Conservation (phyloP, 2,113 vertebrate genomes). For the Paralichthys olivaceus region DNA sequence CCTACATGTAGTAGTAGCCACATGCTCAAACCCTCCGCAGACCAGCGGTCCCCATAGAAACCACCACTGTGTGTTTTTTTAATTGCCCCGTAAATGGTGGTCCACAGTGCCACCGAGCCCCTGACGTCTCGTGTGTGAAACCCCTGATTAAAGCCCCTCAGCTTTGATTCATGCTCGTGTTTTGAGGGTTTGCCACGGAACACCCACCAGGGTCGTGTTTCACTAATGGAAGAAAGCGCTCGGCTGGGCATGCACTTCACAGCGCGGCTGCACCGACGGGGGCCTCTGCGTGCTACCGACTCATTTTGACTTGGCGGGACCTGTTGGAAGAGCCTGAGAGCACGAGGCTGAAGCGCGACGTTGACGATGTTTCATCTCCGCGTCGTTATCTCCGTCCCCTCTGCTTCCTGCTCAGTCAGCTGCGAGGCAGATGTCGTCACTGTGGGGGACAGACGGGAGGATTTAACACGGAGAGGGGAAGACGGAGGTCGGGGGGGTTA, state of each 20-base stretch:
- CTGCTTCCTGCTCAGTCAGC: neutral
- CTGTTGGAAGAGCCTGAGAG: neutral
- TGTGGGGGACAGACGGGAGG: constrained; percentile 11
- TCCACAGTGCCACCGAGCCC: constrained; percentile 34
- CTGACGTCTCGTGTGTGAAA: constrained; percentile 38
- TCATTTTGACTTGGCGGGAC: constrained; percentile 33
- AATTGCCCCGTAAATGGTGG: constrained; percentile 46
- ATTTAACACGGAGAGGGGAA: constrained; percentile 22
- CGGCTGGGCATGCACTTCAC: constrained; percentile 52
- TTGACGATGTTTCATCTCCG: neutral
- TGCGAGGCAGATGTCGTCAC: neutral
- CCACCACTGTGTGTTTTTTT: constrained; percentile 28
- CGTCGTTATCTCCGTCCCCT: neutral
- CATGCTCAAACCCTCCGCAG: constrained; percentile 7
- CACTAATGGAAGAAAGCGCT: constrained; percentile 60
- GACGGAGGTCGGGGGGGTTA: too few relatives aligned
- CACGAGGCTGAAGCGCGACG: neutral
- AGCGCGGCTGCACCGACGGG: constrained; percentile 24
- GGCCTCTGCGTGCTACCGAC: constrained; percentile 28
- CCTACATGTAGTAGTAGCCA: constrained; percentile 2
- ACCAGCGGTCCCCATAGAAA: constrained; percentile 54
- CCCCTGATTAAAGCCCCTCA: constrained; percentile 48
- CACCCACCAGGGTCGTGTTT: constrained; percentile 40
- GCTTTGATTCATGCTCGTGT: constrained; percentile 52
- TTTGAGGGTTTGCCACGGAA: constrained; percentile 56